A percentile compares a stretch with the other conserved stretches of the same genome.
Conservation (phyloP, 2,113 vertebrate genomes). For the Chitala chitala region DNA sequence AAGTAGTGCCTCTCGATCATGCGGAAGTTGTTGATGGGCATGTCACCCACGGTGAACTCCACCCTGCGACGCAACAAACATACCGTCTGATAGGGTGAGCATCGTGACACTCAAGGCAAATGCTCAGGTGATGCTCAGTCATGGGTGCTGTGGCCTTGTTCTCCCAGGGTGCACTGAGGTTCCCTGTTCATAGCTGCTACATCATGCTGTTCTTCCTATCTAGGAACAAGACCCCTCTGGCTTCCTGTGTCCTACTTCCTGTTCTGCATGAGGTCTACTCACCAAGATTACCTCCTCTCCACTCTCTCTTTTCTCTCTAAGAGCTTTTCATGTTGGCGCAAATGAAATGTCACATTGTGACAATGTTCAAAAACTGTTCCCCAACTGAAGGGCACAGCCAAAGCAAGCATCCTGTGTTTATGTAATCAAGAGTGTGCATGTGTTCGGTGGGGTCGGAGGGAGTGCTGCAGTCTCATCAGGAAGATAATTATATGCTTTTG, state of each 20-base stretch:
- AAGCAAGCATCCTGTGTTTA: neutral
- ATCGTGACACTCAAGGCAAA: neutral
- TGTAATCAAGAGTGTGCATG: neutral
- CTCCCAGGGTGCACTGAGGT: constrained; percentile 8
- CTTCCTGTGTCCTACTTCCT: neutral
- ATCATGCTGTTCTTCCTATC: neutral
- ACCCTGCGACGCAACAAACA: constrained; percentile 64
- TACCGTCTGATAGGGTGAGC: neutral
- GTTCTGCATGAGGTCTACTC: neutral
- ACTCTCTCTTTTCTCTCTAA: constrained; percentile 11
- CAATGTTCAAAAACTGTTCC: too few relatives aligned
- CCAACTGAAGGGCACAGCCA: neutral
- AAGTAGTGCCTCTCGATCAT: constrained; percentile 99
- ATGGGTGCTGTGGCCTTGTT: too few relatives aligned
- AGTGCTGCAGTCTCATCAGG: neutral
- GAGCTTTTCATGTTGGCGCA: neutral
- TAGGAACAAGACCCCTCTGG: neutral
- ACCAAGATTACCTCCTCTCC: neutral
- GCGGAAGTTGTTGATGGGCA: constrained; percentile 93
- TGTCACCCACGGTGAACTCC: constrained; percentile 95
- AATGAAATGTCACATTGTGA: neutral
- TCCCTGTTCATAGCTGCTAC: neutral
- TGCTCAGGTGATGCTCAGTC: neutral
- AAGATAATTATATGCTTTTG: neutral
- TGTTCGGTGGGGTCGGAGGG: neutral